phyloP scores from a whole-genome alignment of 1,140 invertebrate genomes.

The Drosophila nigromelanica region DNA sequence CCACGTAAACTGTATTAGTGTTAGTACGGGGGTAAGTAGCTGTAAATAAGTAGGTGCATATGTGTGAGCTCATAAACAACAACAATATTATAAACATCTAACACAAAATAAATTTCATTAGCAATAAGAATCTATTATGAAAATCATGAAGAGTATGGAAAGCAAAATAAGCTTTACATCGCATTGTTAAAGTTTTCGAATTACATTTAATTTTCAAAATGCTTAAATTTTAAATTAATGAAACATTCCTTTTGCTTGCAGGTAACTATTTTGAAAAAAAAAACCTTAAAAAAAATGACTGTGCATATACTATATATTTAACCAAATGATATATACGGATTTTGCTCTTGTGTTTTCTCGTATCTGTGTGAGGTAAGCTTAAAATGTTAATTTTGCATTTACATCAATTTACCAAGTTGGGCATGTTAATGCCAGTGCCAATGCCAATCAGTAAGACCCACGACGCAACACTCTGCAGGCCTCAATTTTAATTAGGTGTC shows the following conservation, averaged over 20 bases:
- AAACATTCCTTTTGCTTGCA: slow-evolving; percentile 42
- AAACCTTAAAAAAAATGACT: neutral
- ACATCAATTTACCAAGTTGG: slow-evolving; percentile 10
- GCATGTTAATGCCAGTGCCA: slow-evolving; percentile 17
- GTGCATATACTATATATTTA: neutral
- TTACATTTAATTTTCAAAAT: slow-evolving; percentile 19
- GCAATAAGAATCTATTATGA: no score
- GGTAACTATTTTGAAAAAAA: slow-evolving; percentile 34
- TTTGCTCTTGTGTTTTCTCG: neutral
- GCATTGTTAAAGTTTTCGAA: neutral
- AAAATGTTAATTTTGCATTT: slow-evolving; percentile 13
- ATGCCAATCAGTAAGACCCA: slow-evolving; percentile 23
- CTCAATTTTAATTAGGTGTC: slow-evolving; percentile 45
- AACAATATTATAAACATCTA: neutral
- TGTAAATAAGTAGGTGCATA: neutral
- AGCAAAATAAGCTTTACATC: neutral
- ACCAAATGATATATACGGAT: neutral
- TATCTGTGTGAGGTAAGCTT: slow-evolving; percentile 19
- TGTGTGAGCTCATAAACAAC: slow-evolving; percentile 3
- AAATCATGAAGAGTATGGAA: no score
- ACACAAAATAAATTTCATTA: neutral
- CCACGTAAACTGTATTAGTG: neutral
- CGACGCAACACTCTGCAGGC: slow-evolving; percentile 1
- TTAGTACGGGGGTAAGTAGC: neutral
- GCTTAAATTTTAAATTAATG: slow-evolving; percentile 32